These are phyloP conservation scores for Scyliorhinus canicula DNA, from an alignment of 2,797 vertebrate species.

Conservation along the genomic window DNA sequence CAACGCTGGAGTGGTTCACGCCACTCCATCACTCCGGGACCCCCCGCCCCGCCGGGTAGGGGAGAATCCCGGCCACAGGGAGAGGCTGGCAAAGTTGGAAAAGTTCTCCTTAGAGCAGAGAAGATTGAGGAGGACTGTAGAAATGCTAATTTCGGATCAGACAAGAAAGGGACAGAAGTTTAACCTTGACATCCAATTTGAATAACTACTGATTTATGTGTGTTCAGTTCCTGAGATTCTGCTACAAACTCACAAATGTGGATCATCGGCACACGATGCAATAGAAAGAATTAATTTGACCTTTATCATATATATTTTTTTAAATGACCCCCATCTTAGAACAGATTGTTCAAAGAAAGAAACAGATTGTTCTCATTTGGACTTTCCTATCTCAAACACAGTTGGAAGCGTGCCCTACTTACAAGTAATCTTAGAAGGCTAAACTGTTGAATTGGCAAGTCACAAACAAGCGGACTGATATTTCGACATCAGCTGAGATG, in stretches of 20 bases:
- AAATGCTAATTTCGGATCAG: background rate
- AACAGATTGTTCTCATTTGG: background rate
- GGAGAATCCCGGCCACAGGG: no score
- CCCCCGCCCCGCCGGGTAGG: no score
- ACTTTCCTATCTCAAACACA: background rate
- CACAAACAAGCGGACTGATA: background rate
- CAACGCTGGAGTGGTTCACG: no score
- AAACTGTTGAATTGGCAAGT: constrained; percentile 15
- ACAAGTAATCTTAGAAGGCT: background rate
- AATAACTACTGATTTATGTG: background rate
- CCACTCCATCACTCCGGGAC: no score
- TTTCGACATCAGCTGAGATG: background rate
- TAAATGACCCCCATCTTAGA: background rate
- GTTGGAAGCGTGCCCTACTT: background rate
- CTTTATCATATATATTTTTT: background rate
- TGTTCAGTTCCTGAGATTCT: background rate
- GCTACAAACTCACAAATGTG: background rate
- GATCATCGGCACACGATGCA: background rate
- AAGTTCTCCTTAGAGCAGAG: background rate
- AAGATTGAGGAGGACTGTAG: background rate
- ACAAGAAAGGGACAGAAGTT: no score
- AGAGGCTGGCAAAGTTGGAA: background rate
- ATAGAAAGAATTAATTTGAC: background rate
- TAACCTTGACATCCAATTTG: background rate
- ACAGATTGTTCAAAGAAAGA: background rate